A percentile compares a stretch with the other conserved stretches of the same genome.
Evolutionary conservation across 2,797 vertebrate species (phyloP).

Genomic region (Phrynocephalus guinanensis): DNA sequence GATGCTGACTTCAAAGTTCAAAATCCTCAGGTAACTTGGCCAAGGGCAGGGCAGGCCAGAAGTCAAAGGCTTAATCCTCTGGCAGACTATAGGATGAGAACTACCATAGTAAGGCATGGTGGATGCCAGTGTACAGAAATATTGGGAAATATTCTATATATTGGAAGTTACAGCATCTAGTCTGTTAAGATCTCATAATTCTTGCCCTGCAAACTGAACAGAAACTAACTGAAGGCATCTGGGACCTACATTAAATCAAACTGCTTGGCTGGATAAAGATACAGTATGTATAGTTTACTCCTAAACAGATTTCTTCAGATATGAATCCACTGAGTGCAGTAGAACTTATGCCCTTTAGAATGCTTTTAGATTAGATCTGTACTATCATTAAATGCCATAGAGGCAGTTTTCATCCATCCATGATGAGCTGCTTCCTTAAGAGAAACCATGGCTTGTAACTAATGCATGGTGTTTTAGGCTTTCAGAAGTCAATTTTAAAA

Average conservation of each 20-base stretch:
- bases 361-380: slow-evolving; percentile 3
- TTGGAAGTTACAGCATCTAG: background rate
- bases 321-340: background rate
- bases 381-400: background rate
- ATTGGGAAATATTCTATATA: background rate
- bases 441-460: slow-evolving; percentile 43
- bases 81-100: no score
- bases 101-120: background rate
- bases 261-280: slow-evolving; percentile 19
- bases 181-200: background rate
- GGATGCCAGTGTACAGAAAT: background rate
- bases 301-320: background rate
- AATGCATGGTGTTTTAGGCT: slow-evolving; percentile 29
- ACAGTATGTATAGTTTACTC: background rate
- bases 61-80: no score
- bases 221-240: background rate
- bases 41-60: no score
- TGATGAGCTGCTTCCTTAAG: slow-evolving; percentile 11
- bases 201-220: slow-evolving; percentile 17
- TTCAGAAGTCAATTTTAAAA: slow-evolving; percentile 50
- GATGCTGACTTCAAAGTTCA: no score
- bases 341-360: background rate
- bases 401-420: slow-evolving; percentile 14
- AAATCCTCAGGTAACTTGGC: no score
- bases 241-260: slow-evolving; percentile 9